Evolutionary conservation across 2,888 invertebrate species (phyloP).

Genomic region (Macropis europaea): DNA sequence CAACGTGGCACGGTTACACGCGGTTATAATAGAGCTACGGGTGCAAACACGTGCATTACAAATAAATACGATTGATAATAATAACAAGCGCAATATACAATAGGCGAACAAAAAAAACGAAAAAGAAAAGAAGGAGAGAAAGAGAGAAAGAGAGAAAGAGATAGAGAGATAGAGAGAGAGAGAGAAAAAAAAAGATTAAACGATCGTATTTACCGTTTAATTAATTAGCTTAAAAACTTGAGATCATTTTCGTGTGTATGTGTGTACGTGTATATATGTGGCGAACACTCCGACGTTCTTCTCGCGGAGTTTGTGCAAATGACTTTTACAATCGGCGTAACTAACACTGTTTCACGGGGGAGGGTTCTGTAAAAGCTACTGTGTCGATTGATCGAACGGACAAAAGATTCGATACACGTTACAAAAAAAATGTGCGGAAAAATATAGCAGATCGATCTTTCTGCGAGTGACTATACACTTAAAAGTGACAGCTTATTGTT

Average conservation of each 20-base stretch:
- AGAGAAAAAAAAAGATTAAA: conserved; percentile 24
- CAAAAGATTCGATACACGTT: conserved; percentile 27
- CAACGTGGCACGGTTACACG: conserved; percentile 9
- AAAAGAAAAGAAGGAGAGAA: conserved; percentile 60
- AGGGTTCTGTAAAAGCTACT: conserved; percentile 1
- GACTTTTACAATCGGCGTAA: conserved; percentile 39
- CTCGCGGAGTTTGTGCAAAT: conserved; percentile 41
- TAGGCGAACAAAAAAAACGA: conserved; percentile 50
- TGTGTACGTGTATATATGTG: conserved; percentile 3
- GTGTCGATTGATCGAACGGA: conserved; percentile 27
- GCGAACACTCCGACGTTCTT: background rate
- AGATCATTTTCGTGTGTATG: conserved; percentile 74
- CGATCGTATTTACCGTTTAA: conserved; percentile 67
- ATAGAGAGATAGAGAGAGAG: background rate
- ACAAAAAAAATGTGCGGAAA: conserved; percentile 30
- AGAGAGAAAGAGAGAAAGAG: background rate
- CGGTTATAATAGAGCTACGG: conserved; percentile 40
- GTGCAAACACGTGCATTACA: conserved; percentile 67
- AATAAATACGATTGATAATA: conserved; percentile 78
- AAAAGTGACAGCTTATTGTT: too few species aligned
- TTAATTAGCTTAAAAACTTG: conserved; percentile 74
- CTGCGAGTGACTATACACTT: conserved; percentile 20
- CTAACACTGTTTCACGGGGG: conserved; percentile 9
- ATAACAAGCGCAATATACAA: conserved; percentile 77
- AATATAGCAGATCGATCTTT: conserved; percentile 25